Conservation (phyloP, 92 coral and sea anemone genomes). For the Phenganax marumi region DNA sequence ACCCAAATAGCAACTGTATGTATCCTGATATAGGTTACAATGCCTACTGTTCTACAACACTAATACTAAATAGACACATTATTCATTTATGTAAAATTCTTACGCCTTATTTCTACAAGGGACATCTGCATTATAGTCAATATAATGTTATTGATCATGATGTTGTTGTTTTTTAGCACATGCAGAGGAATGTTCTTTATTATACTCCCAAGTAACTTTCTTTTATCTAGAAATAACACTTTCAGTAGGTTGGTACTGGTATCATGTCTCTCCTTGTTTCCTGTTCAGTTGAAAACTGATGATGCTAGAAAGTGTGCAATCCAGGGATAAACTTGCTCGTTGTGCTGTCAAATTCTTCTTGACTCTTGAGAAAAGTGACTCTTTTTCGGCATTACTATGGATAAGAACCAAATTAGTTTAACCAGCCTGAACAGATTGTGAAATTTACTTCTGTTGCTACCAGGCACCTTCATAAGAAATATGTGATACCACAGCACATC, state of each 20-base stretch:
- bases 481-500: slow-evolving; percentile 35
- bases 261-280: slow-evolving; percentile 31
- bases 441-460: slow-evolving; percentile 30
- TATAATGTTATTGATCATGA: no score
- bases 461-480: slow-evolving; percentile 15
- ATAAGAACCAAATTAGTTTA: slow-evolving; percentile 29
- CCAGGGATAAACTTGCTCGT: slow-evolving; percentile 39
- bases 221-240: slow-evolving; percentile 33
- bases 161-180: no score
- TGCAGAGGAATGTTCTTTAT: no score
- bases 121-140: no score
- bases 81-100: no score
- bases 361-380: slow-evolving; percentile 31
- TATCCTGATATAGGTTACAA: no score
- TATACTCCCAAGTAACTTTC: slow-evolving; percentile 12
- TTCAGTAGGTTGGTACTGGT: slow-evolving; percentile 34
- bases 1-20: no score
- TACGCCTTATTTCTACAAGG: no score
- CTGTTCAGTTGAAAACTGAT: slow-evolving; percentile 24
- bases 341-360: no score
- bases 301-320: slow-evolving; percentile 40
- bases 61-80: no score
- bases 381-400: slow-evolving; percentile 45
- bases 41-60: no score
- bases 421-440: slow-evolving; percentile 23